phyloP scores from a whole-genome alignment of 2,797 vertebrate species.

The Liasis olivaceus region DNA sequence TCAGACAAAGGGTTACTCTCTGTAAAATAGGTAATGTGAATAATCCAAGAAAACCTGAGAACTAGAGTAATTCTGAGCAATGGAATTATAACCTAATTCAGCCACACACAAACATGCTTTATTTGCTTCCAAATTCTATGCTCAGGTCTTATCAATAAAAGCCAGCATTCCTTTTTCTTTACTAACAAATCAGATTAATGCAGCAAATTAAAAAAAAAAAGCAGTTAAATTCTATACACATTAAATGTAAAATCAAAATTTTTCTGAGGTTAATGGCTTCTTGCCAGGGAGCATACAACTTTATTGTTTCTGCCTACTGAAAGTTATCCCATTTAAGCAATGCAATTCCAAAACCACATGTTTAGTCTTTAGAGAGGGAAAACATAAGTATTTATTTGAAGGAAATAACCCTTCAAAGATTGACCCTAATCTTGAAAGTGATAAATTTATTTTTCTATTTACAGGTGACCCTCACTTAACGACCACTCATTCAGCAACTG shows the following conservation, averaged over 20 bases:
- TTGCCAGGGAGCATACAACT: background rate
- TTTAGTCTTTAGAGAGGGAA: background rate
- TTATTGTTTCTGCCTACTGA: no score
- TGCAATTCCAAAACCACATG: background rate
- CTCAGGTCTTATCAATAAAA: background rate
- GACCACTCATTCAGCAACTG: no score
- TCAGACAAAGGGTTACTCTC: background rate
- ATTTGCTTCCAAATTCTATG: background rate
- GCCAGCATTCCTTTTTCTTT: background rate
- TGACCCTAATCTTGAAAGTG: background rate
- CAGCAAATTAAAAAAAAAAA: background rate
- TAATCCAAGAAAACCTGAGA: background rate
- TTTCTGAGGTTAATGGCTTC: background rate
- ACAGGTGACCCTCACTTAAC: no score
- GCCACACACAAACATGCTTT: background rate
- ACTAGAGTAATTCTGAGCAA: background rate
- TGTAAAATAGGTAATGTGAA: background rate
- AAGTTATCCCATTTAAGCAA: background rate
- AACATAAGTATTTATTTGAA: background rate
- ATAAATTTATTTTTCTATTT: background rate
- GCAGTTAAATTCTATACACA: background rate
- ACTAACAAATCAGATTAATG: background rate
- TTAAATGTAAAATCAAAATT: background rate
- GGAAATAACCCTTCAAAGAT: background rate
- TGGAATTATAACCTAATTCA: background rate